Conservation (phyloP, 2,113 vertebrate species). For the Phalacrocorax pelagicus region DNA sequence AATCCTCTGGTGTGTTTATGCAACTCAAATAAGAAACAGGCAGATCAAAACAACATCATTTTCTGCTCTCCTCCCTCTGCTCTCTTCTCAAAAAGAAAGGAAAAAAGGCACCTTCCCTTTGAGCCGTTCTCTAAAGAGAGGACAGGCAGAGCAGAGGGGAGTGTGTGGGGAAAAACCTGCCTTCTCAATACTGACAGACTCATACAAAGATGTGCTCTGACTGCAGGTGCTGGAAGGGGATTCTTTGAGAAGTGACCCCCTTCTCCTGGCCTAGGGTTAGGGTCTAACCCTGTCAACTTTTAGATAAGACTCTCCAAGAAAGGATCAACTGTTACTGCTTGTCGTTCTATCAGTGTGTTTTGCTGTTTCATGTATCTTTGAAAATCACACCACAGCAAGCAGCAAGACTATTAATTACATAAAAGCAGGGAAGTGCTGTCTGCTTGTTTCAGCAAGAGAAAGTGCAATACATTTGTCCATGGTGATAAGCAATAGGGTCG, state of each 20-base stretch:
- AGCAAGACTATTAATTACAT: not conserved
- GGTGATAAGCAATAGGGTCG: not conserved
- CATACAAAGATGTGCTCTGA: not conserved
- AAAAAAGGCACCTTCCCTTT: not conserved
- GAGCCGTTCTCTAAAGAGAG: not conserved
- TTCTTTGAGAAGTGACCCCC: not conserved
- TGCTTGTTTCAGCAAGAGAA: not conserved
- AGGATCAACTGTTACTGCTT: not conserved
- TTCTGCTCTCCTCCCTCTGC: not conserved
- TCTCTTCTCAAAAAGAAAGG: not conserved
- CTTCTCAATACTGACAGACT: not conserved
- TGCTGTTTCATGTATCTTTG: not conserved
- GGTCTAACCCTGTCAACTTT: not conserved
- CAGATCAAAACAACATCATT: not conserved
- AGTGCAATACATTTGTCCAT: not conserved
- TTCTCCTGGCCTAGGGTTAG: not conserved
- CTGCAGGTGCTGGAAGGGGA: not conserved
- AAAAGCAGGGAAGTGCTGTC: not conserved
- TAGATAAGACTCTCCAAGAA: not conserved
- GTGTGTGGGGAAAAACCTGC: not conserved
- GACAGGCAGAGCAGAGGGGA: not conserved
- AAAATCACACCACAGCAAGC: not conserved
- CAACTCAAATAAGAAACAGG: constrained; percentile 21
- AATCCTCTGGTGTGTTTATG: not conserved
- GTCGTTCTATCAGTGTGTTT: not conserved